These are phyloP conservation scores for Dicranocentrus wangi DNA, from an alignment of 2,888 invertebrate species.

Conservation along the genomic window DNA sequence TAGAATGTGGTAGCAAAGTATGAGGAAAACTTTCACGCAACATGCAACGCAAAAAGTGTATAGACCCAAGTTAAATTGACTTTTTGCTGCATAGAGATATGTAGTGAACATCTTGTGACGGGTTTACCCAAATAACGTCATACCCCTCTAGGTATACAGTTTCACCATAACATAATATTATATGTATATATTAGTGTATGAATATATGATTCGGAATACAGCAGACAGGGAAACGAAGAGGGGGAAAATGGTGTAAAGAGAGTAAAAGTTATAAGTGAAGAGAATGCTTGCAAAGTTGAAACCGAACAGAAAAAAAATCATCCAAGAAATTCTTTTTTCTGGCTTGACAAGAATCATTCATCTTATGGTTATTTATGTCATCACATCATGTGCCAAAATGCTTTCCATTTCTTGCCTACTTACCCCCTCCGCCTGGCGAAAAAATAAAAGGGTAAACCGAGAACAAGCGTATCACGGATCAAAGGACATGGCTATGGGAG, in stretches of 20 bases:
- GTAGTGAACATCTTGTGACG: neutral
- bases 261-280: constrained; percentile 31
- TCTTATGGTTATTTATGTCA: constrained; percentile 68
- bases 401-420: constrained; percentile 26
- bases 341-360: constrained; percentile 67
- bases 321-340: constrained; percentile 52
- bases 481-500: constrained; percentile 32
- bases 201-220: too few species aligned
- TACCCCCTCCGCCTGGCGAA: constrained; percentile 11
- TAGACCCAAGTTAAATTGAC: constrained; percentile 21
- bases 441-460: constrained; percentile 44
- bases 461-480: constrained; percentile 51
- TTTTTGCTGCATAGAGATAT: constrained; percentile 9
- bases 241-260: constrained; percentile 11
- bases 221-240: constrained; percentile 19
- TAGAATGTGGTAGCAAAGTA: neutral
- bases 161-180: too few species aligned
- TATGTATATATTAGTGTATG: too few species aligned
- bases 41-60: constrained; percentile 2
- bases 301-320: constrained; percentile 40
- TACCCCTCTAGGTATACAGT: too few species aligned
- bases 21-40: neutral
- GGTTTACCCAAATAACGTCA: too few species aligned
- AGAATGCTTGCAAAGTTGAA: constrained; percentile 37
- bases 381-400: constrained; percentile 60